Evolutionary conservation across 1,140 invertebrate genomes (phyloP).

Genomic region (Dufourea novaeangliae): DNA sequence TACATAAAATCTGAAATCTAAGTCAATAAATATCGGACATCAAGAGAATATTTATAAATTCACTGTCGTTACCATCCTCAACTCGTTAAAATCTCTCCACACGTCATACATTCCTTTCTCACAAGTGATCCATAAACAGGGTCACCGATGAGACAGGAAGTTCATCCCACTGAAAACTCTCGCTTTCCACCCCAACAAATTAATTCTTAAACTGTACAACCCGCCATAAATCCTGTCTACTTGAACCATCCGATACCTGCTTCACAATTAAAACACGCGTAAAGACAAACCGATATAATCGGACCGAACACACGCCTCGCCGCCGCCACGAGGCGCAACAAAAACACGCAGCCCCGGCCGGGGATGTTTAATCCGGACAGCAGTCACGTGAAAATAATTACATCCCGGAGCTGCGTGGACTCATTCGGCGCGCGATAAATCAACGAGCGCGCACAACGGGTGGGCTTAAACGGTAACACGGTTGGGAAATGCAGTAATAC

Average conservation of each 20-base stretch:
- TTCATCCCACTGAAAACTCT: too few species aligned
- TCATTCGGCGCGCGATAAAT: slow-evolving; percentile 39
- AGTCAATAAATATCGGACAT: too few species aligned
- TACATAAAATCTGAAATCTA: too few species aligned
- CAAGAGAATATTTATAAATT: too few species aligned
- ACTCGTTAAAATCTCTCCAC: too few species aligned
- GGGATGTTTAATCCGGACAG: slow-evolving; percentile 38
- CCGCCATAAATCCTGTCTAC: too few species aligned
- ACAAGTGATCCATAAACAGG: too few species aligned
- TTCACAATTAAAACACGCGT: neutral
- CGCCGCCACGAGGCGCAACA: neutral
- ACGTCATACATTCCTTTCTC: too few species aligned
- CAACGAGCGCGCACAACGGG: slow-evolving; percentile 20
- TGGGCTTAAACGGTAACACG: slow-evolving; percentile 26
- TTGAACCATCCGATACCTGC: neutral
- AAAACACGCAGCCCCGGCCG: slow-evolving; percentile 9
- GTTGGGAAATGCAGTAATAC: slow-evolving; percentile 4
- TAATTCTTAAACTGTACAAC: too few species aligned
- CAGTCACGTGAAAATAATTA: slow-evolving; percentile 50
- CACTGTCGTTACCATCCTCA: too few species aligned
- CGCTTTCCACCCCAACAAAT: too few species aligned
- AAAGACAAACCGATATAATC: neutral
- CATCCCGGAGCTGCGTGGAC: slow-evolving; percentile 32
- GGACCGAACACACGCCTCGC: neutral
- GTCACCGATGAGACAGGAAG: too few species aligned